These are phyloP conservation scores for Hirtodrosophila trivittata DNA, from an alignment of 2,888 invertebrate species.

Conservation along the genomic window DNA sequence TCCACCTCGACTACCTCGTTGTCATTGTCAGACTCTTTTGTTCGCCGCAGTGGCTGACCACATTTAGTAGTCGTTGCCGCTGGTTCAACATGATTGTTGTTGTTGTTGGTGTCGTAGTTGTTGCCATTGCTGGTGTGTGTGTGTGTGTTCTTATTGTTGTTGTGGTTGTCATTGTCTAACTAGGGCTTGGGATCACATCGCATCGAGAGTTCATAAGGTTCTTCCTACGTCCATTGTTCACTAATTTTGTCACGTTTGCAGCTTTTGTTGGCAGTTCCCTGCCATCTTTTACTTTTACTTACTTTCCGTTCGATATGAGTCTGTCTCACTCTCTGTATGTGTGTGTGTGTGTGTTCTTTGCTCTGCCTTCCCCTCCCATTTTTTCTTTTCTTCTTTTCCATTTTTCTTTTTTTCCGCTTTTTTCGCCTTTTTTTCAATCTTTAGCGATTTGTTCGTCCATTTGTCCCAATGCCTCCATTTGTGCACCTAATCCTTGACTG, in stretches of 20 bases:
- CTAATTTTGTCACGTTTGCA: slow-evolving; percentile 81
- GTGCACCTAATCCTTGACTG: slow-evolving; percentile 23
- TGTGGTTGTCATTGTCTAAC: slow-evolving; percentile 47
- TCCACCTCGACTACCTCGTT: slow-evolving; percentile 63
- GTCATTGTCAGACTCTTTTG: slow-evolving; percentile 68
- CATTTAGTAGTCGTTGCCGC: slow-evolving; percentile 66
- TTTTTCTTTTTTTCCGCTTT: slow-evolving; percentile 51
- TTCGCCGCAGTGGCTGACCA: slow-evolving; percentile 72
- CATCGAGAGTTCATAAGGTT: slow-evolving; percentile 70
- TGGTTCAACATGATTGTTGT: slow-evolving; percentile 41
- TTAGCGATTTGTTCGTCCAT: slow-evolving; percentile 16
- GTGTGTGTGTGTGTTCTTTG: slow-evolving; percentile 16
- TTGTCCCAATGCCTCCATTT: slow-evolving; percentile 18
- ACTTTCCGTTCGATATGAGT: slow-evolving; percentile 12
- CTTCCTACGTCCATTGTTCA: slow-evolving; percentile 70
- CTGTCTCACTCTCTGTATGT: too few species aligned
- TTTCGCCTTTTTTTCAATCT: slow-evolving; percentile 6
- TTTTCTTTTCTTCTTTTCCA: slow-evolving; percentile 31
- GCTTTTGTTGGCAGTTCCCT: slow-evolving; percentile 62
- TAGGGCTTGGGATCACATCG: slow-evolving; percentile 58
- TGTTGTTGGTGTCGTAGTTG: slow-evolving; percentile 5
- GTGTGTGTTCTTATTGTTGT: slow-evolving; percentile 26
- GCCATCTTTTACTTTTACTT: slow-evolving; percentile 62
- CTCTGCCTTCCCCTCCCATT: not conserved
- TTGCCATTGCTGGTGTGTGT: slow-evolving; percentile 12